Base-by-base conservation (phyloP, 2,113 vertebrate genomes). In the Laticauda laticaudata region DNA sequence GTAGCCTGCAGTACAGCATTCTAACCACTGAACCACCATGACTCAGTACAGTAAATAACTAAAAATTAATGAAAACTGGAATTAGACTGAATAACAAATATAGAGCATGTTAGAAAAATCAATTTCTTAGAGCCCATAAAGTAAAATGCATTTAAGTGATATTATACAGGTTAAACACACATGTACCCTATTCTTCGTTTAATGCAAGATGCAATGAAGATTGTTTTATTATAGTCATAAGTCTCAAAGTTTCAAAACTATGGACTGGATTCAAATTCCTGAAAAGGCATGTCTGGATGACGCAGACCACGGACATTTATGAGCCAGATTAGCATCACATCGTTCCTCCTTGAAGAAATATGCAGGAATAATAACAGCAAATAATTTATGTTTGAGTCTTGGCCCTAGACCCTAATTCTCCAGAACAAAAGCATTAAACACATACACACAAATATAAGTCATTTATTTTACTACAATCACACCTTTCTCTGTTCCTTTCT, bases 101-200 rank as follows among this genome's bases (percentile, higher is more conserved):
- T 7, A 29, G 14, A 39, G 2, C 0, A 0, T 6, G 18, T 24
- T 87, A 54, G 53, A 93, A 91, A 75, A 91, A 61, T 21, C n/a
- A 3, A 39, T 59, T 59, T 89, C 48, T n/a, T 86, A 59, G 69
- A 92, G 24, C 57, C 26, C 24, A 75, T 26, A 20, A 23, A 57
- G 23, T 64, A 23, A 90, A 45, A 51, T 88, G 93, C 89, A 87
- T 57, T 51, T 94, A 94, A 48, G 53, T 57, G 61, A 91, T 20
- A 34, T 5, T 29, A 18, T 10, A 0, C n/a, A 86, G 39, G 4
- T 88, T 51, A 26, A 55, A 87, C 0, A 93, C 0, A 91, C 88
- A 91, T 91, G 39, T 26, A 57, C 5, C 26, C 34, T 43, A 39
- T 43, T 81, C 75, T 26, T 75, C 69, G 61, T 1, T 93, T 26